phyloP scores from a whole-genome alignment of 2,113 vertebrate genomes.

The Vulpes lagopus region DNA sequence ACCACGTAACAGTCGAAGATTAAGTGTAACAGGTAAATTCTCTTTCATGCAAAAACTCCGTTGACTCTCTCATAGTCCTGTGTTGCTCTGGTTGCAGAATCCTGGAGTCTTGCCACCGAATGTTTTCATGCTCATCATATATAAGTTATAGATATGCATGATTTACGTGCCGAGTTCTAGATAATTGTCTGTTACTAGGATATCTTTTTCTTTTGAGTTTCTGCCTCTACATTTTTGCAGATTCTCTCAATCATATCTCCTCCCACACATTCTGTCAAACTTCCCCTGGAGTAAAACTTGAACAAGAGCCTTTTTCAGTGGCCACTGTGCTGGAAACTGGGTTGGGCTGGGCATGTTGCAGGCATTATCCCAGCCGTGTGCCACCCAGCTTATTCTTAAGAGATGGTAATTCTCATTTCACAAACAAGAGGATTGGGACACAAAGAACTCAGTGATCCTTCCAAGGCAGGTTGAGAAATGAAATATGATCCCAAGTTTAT shows the following conservation, averaged over 20 bases:
- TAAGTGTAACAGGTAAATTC: background rate
- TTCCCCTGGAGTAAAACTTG: background rate
- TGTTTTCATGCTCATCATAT: background rate
- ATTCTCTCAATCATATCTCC: background rate
- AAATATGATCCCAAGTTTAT: background rate
- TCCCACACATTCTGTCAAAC: background rate
- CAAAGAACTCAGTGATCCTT: background rate
- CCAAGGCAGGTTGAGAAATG: background rate
- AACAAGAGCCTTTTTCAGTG: background rate
- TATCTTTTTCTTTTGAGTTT: background rate
- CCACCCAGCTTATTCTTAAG: background rate
- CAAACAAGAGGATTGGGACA: background rate
- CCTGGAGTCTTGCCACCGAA: background rate
- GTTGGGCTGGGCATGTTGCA: accelerated
- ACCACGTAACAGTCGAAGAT: background rate
- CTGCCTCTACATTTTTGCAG: background rate
- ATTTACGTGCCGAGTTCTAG: background rate
- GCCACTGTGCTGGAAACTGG: background rate
- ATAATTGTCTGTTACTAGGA: background rate
- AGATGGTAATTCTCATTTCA: background rate
- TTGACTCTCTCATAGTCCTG: background rate
- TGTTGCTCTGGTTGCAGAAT: background rate
- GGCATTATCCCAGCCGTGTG: accelerated
- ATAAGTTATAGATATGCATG: background rate
- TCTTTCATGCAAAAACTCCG: background rate